A percentile compares a stretch with the other conserved stretches of the same genome.
These are phyloP conservation scores for Globodera ellingtonae DNA, from an alignment of 1,140 invertebrate species.

Conservation along the genomic window DNA sequence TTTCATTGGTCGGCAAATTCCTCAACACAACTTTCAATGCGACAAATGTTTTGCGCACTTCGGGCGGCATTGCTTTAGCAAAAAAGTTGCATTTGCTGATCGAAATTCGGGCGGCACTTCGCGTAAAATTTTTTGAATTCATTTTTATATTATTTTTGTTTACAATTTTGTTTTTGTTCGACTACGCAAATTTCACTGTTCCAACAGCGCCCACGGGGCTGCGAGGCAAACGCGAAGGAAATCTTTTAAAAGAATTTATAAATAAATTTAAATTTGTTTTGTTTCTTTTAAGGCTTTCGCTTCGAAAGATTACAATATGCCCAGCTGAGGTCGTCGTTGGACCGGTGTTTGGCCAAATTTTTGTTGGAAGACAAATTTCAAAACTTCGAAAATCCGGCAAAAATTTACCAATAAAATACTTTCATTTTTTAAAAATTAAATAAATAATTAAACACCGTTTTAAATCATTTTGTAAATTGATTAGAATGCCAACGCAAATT, in stretches of 20 bases:
- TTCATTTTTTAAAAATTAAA: too few relatives aligned
- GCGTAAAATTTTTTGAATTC: neutral
- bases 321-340: neutral
- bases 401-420: neutral
- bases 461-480: too few relatives aligned
- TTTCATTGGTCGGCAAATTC: neutral
- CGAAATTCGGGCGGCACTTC: conserved; percentile 8
- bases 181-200: neutral
- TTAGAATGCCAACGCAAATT: neutral
- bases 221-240: neutral
- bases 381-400: neutral
- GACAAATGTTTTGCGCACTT: neutral
- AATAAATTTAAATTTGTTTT: too few relatives aligned
- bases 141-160: neutral
- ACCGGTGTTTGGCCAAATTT: neutral
- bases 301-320: neutral
- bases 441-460: too few relatives aligned
- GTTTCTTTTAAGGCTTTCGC: neutral
- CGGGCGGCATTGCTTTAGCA: neutral
- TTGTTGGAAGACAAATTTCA: neutral
- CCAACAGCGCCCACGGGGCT: neutral
- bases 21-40: neutral
- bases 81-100: neutral
- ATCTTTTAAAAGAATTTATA: too few relatives aligned
- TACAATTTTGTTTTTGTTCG: neutral